Conservation (phyloP, 2,888 invertebrate species). For the Parasteatoda lunata region DNA sequence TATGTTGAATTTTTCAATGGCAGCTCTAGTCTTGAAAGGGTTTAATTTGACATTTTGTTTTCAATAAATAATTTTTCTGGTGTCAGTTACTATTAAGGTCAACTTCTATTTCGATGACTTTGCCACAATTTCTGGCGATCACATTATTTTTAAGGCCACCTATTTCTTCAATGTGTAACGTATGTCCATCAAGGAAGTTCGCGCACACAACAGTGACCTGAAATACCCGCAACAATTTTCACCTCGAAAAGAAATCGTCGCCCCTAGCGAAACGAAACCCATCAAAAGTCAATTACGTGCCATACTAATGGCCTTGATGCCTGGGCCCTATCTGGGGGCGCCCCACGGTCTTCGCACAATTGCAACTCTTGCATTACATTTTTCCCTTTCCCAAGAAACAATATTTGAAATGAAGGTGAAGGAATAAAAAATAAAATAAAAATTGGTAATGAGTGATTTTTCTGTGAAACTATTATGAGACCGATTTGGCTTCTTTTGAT, state of each 20-base stretch:
- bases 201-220: constrained; percentile 32
- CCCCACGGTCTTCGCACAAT: constrained; percentile 16
- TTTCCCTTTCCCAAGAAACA: constrained; percentile 5
- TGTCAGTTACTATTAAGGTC: neutral
- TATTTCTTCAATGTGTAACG: neutral
- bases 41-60: neutral
- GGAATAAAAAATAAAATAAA: neutral
- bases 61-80: neutral
- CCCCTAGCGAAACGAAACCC: constrained; percentile 55
- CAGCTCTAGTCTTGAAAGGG: neutral
- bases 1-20: neutral
- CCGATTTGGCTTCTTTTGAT: neutral
- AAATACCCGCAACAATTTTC: constrained; percentile 50
- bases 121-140: neutral
- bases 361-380: neutral
- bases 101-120: neutral
- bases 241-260: constrained; percentile 32
- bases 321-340: constrained; percentile 37
- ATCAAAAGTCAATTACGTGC: constrained; percentile 64
- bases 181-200: constrained; percentile 32
- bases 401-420: neutral
- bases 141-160: neutral
- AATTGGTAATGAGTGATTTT: neutral
- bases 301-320: constrained; percentile 63
- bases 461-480: neutral